phyloP scores from a whole-genome alignment of 2,113 vertebrate species.

The Pteropus alecto region DNA sequence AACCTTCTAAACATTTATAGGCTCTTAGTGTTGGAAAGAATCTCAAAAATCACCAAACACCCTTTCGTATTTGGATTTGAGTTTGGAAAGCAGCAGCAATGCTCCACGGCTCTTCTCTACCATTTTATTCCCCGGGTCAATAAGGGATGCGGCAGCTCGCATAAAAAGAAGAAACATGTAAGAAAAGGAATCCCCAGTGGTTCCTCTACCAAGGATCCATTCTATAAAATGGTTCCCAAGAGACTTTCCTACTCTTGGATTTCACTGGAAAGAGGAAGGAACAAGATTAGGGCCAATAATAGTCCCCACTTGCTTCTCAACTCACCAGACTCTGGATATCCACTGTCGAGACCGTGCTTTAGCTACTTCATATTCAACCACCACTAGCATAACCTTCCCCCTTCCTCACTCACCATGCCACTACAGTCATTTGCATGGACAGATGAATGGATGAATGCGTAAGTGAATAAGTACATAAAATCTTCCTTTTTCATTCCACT shows the following conservation, averaged over 20 bases:
- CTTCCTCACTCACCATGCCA: not conserved
- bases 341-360: not conserved
- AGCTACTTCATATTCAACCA: not conserved
- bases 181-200: not conserved
- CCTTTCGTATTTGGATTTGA: not conserved
- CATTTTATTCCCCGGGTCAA: not conserved
- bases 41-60: not conserved
- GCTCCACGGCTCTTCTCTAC: not conserved
- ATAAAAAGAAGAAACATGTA: not conserved
- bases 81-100: not conserved
- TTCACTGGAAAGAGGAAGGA: not conserved
- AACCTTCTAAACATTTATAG: not conserved
- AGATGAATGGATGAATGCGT: not conserved
- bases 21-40: not conserved
- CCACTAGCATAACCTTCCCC: not conserved
- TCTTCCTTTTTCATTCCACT: not conserved
- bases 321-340: not conserved
- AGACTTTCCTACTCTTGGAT: not conserved
- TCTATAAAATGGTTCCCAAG: not conserved
- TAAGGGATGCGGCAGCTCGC: not conserved
- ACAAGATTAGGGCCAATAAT: not conserved
- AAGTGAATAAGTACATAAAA: not conserved
- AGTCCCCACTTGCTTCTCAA: not conserved
- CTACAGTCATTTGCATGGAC: not conserved
- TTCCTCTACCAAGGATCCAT: not conserved